Percentiles rank a stretch among this genome's conserved stretches.
These are phyloP conservation scores for Lepidochitona cinerea DNA, from an alignment of 2,888 invertebrate genomes.

Conservation along the genomic window DNA sequence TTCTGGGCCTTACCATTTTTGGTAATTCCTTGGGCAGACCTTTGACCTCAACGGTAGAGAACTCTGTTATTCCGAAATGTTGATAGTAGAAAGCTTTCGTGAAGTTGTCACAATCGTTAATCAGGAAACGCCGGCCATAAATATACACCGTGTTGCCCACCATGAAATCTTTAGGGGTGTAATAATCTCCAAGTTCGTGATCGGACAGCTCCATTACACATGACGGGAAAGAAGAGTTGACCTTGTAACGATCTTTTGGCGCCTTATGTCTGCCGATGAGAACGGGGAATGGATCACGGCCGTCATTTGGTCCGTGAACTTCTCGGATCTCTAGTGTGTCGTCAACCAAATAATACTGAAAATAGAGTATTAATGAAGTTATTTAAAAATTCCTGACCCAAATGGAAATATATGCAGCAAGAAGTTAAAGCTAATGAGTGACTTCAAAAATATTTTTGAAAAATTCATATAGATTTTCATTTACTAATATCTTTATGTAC, in stretches of 20 bases:
- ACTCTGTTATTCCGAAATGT: constrained; percentile 70
- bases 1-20: constrained; percentile 59
- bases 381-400: too few relatives aligned
- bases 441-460: too few relatives aligned
- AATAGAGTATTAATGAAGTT: too few relatives aligned
- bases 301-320: constrained; percentile 80
- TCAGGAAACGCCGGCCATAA: constrained; percentile 75
- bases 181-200: constrained; percentile 83
- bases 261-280: constrained; percentile 83
- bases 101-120: constrained; percentile 85
- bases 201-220: constrained; percentile 80
- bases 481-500: too few relatives aligned
- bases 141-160: constrained; percentile 77
- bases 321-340: constrained; percentile 86
- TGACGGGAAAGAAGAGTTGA: constrained; percentile 71
- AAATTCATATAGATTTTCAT: too few relatives aligned
- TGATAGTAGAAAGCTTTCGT: constrained; percentile 82
- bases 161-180: constrained; percentile 82
- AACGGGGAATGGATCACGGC: constrained; percentile 83
- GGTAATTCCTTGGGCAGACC: constrained; percentile 48
- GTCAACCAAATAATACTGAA: constrained; percentile 82
- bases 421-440: too few relatives aligned
- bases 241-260: constrained; percentile 59
- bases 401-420: too few relatives aligned
- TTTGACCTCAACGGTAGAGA: constrained; percentile 68